Base-by-base conservation (phyloP, 1,140 invertebrate genomes). In the Hermetia illucens region DNA sequence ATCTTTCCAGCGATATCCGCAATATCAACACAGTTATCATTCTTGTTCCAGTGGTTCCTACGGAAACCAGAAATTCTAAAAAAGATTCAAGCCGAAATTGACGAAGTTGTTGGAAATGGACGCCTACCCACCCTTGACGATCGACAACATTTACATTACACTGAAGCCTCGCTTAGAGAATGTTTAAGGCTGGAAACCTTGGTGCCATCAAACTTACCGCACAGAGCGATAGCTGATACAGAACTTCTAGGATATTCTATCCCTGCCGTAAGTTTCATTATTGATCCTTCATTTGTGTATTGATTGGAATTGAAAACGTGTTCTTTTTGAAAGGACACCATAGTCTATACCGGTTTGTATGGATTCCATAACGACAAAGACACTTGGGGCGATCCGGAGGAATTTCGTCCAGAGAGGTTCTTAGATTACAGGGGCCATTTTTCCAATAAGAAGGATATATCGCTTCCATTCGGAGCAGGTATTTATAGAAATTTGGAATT, bases 371-470 rank as follows among this genome's bases (percentile, higher is more conserved):
- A 48, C 34, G 71, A 77, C 51, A 60, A 65, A 12, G 58, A 66
- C 0, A 42, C 70, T 1, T 87, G 81, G 73, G 65, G 68, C 1
- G 70, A 85, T 48, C 81, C 83, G 0, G 64, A 79, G 27, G 60
- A 63, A 16, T 86, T 83, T 45, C 62, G 70, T 2, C 82, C 82
- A 0, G 78, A 82, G 45, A 61, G 82, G 39, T 60, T 61, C 36
- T 45, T 59, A 2, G 48, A 57, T 21, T 27, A 42, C 1, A 19
- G 47, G 2, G 52, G 52, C 6, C 49, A 52, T 31, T 38, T 60
- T 2, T 46, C 30, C 18, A 46, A 58, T 3, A 55, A 56, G 25
- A 41, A 53, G 37, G 57, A 60, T 35, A 58, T 62, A 9, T 64
- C 69, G 1, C 44, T 76, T 9, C 65, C 72, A 0, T 77, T 76